A percentile compares a stretch with the other conserved stretches of the same genome.
Evolutionary conservation across 2,797 vertebrate species (phyloP).

Genomic region (Phataginus tetradactyla): DNA sequence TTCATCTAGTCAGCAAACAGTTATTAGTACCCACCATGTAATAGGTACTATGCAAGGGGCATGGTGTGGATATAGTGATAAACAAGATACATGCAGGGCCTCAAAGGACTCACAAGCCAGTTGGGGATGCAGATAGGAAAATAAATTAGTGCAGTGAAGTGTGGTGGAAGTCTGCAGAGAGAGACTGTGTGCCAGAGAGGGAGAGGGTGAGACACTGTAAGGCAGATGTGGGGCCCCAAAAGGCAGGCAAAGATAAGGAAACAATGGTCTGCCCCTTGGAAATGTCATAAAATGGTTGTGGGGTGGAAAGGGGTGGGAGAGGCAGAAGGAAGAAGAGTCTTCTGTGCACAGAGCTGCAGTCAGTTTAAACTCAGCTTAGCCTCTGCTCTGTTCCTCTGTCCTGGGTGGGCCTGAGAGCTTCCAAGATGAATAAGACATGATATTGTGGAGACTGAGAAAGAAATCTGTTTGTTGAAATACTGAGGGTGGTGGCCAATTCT

Average conservation of each 20-base stretch:
- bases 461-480: background rate
- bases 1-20: slow-evolving; percentile 59
- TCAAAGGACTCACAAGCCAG: slow-evolving; percentile 32
- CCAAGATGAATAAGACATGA: background rate
- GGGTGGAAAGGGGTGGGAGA: background rate
- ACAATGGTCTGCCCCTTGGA: background rate
- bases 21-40: slow-evolving; percentile 10
- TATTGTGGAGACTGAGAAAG: background rate
- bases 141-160: background rate
- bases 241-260: background rate
- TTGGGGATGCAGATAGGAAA: slow-evolving; percentile 41
- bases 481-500: background rate
- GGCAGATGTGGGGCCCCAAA: rapidly evolving
- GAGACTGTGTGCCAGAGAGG: background rate
- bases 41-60: background rate
- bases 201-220: background rate
- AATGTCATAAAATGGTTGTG: no score
- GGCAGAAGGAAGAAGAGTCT: background rate
- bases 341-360: background rate
- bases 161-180: background rate
- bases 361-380: background rate
- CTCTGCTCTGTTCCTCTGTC: background rate
- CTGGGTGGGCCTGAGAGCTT: background rate
- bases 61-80: background rate
- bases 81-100: slow-evolving; percentile 16